Percentiles rank a stretch among this genome's conserved stretches.
These are phyloP conservation scores for Steinernema feltiae DNA, from an alignment of 1,140 invertebrate species.

Conservation along the genomic window DNA sequence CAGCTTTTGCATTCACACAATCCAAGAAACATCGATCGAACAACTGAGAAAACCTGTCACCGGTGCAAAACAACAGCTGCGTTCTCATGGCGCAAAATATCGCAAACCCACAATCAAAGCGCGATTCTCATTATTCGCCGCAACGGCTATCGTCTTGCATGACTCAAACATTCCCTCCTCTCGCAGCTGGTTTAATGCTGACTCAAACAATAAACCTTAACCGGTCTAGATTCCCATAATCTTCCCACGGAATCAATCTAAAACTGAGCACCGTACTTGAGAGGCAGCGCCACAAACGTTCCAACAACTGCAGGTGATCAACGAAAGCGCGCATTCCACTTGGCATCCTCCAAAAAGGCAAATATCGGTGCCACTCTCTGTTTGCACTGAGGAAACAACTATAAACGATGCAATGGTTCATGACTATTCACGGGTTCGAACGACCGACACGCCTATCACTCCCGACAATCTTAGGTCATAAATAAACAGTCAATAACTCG, in stretches of 20 bases:
- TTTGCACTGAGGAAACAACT: background rate
- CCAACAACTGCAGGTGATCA: background rate
- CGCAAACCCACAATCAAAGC: background rate
- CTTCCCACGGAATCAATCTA: background rate
- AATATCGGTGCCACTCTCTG: background rate
- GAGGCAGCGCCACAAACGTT: background rate
- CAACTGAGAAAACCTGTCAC: background rate
- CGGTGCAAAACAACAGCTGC: background rate
- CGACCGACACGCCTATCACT: background rate
- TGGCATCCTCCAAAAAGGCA: background rate
- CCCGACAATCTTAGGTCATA: no score
- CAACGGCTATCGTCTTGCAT: background rate
- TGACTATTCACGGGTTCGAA: background rate
- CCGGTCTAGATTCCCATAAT: background rate
- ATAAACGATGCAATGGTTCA: background rate
- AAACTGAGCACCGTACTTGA: background rate
- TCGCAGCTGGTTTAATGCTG: constrained; percentile 5
- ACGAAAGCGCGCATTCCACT: background rate
- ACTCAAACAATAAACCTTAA: background rate
- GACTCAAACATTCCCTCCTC: background rate
- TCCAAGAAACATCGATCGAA: background rate
- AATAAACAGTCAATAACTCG: no score
- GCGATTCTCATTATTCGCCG: background rate
- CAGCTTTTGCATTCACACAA: no score
- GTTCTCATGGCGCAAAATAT: background rate